Conservation (phyloP, 2,888 invertebrate genomes). For the Caenorhabditis afra region DNA sequence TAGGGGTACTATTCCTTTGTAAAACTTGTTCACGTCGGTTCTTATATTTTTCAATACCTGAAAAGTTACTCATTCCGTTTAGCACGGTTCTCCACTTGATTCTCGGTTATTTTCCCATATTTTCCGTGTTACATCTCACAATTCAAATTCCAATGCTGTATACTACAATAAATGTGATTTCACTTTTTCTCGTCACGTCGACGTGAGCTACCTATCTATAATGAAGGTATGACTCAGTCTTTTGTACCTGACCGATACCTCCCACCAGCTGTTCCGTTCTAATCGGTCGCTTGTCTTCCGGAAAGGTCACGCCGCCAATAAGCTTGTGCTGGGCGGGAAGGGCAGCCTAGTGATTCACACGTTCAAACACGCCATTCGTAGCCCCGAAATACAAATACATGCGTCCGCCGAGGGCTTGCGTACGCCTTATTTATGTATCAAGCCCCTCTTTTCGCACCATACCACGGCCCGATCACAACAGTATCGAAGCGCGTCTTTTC, state of each 20-base stretch:
- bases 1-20: conserved; percentile 21
- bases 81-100: conserved; percentile 8
- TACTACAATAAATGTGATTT: no score
- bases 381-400: conserved; percentile 54
- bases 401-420: conserved; percentile 29
- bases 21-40: conserved; percentile 1
- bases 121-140: not conserved
- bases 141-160: no score
- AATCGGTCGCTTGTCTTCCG: conserved; percentile 7
- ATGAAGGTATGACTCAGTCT: not conserved
- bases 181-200: no score
- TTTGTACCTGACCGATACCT: not conserved
- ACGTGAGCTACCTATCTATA: not conserved
- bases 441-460: conserved; percentile 11
- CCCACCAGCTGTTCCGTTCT: not conserved
- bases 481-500: conserved; percentile 5
- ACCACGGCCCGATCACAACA: conserved; percentile 22
- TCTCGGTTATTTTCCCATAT: conserved; percentile 29
- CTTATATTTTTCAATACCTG: no score
- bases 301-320: conserved; percentile 49
- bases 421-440: conserved; percentile 59
- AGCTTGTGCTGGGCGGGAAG: conserved; percentile 10
- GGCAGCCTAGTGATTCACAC: conserved; percentile 49
- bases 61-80: conserved; percentile 1
- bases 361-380: conserved; percentile 50